Evolutionary conservation across 2,113 vertebrate genomes (phyloP), one percentile per base, ranked within the genome.

Genomic region (Peromyscus californicus): DNA sequence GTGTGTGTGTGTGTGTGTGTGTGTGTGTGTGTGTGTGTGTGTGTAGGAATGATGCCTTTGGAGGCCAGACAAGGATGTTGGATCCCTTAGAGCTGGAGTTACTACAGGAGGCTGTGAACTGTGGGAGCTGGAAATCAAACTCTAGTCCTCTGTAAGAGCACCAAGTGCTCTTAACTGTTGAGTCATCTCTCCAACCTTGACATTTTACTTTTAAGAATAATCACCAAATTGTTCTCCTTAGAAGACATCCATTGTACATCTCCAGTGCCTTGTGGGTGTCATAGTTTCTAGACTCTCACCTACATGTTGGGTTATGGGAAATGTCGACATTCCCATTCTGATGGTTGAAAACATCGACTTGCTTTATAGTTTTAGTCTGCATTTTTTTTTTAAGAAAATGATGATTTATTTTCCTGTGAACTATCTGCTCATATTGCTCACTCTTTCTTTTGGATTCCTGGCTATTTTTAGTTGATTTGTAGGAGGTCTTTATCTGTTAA

Each of bases 401-500:
- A 12, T 19, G n/a, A 31, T 69, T 92, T 92, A 22, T 72, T 85
- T 86, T 36, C 45, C 54, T 72, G 12, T 79, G 19, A 70, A 51
- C 36, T 91, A 4, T 83, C 69, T 72, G 6, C 33, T 91, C 57
- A 17, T 61, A 57, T 19, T 33, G 22, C 75, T 91, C 26, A 67
- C 33, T 74, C 12, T 57, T 54, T 86, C 61, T 87, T 54, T 75
- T 90, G 15, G 24, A 48, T 45, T 82, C 54, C 26, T 69, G 72
- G 22, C 33, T 79, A 91, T 74, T 85, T 72, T 65, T 7, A 89
- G 84, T 59, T 36, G 19, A 22, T 90, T 84, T 90, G 24, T 90
- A 78, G 42, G 31, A 70, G 42, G 61, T 87, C 89, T 95, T 90
- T 92, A 54, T 87, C 65, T 57, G 48, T 69, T 93, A 89, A 94